Base-by-base conservation (phyloP, 2,888 invertebrate genomes). In the Sisyra nigra region DNA sequence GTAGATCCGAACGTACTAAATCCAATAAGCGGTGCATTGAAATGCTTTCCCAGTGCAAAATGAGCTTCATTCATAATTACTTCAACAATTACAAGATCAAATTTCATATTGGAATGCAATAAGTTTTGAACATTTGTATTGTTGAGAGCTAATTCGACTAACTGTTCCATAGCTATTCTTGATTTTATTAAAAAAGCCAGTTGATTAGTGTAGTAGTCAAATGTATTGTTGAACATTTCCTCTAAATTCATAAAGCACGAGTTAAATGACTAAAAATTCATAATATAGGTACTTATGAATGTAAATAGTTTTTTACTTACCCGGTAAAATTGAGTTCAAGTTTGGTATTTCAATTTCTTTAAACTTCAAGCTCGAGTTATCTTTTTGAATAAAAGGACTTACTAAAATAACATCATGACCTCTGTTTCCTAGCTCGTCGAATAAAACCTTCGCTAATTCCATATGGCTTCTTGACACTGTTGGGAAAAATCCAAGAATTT, bases 11-110 rank as follows among this genome's bases (percentile, higher is more conserved):
- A 47, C 0, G 68, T 64, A 51, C 64, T 65, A 5, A 63, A 52
- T 1, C 59, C 24, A 18, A 66, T 54, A 9, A 60, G 46, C 1
- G 61, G 61, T 3, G 60, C 57, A n/a, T 62, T 54, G 46, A 54
- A 60, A 45, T 57, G 55, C 32, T 57, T 50, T 10, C 58, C 58
- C 4, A 63, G 52, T 1, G 65, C 68, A 40, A 45, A 54, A 13
- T 60, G 53, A 7, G 67, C 67, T 48, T 72, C 71, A 49, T 63
- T 65, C 14, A 67, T 51, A 49, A 68, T 67, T 33, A 64, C 55
- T 48, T 70, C 69, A 2, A 66, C 58, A 7, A 66, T 55, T 2
- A 65, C 57, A n/a, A 59, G 51, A 47, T 65, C 65, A 42, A 66
- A 61, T n/a, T 54, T 51, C 41, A 62, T 52, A 37, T 64, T 58